phyloP scores from a whole-genome alignment of 2,888 invertebrate species.

The Phlogophora meticulosa region DNA sequence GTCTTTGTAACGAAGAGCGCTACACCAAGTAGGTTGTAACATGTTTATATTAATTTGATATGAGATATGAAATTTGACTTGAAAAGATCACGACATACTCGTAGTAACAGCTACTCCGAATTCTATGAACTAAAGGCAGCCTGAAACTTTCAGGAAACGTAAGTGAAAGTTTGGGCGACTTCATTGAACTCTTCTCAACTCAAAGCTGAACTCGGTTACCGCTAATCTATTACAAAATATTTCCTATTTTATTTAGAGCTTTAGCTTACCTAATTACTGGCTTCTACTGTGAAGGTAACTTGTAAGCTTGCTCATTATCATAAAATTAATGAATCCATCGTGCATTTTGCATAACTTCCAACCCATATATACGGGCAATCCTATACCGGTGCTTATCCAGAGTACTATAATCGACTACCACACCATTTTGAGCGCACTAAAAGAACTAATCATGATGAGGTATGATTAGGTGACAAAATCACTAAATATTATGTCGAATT shows the following conservation, averaged over 20 bases:
- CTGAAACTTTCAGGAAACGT: neutral
- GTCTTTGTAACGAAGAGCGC: no score
- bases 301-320: neutral
- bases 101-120: neutral
- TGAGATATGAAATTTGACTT: neutral
- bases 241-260: neutral
- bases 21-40: no score
- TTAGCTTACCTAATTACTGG: no score
- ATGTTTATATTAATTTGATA: neutral
- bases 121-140: neutral
- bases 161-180: constrained; percentile 17
- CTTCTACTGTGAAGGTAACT: neutral
- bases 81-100: neutral
- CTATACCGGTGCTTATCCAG: neutral
- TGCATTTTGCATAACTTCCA: neutral
- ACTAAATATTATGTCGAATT: neutral
- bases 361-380: neutral
- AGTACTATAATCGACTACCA: neutral
- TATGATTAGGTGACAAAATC: neutral
- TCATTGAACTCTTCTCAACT: constrained; percentile 7
- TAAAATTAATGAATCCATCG: neutral
- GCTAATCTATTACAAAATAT: neutral
- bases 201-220: neutral
- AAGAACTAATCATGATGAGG: neutral
- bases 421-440: neutral